These are phyloP conservation scores for Agrypnia vestita DNA, from an alignment of 1,140 invertebrate genomes.

Conservation along the genomic window DNA sequence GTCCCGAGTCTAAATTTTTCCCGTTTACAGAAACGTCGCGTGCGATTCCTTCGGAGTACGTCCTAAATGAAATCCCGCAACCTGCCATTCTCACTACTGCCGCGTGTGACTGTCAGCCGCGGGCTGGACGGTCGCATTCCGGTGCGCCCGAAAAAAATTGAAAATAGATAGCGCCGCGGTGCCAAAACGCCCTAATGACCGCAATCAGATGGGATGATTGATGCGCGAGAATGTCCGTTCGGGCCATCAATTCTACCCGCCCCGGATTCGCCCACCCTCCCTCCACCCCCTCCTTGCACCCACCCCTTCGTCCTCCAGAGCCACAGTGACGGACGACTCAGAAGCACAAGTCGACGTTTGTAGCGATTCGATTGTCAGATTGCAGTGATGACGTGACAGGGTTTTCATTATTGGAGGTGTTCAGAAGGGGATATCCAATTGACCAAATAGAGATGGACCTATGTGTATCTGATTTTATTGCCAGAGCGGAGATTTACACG, in stretches of 20 bases:
- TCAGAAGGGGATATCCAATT: neutral
- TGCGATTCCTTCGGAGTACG: too few species aligned
- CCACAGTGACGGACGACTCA: neutral
- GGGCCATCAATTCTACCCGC: constrained; percentile 24
- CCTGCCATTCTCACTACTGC: too few species aligned
- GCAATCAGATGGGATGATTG: constrained; percentile 36
- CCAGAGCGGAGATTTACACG: too few species aligned
- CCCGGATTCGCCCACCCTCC: neutral
- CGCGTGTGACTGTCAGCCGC: too few species aligned
- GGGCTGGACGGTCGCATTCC: neutral
- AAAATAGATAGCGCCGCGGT: neutral
- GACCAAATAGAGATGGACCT: too few species aligned
- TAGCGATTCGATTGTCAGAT: constrained; percentile 15
- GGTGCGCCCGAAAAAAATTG: neutral
- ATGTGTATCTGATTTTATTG: too few species aligned
- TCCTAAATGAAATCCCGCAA: too few species aligned
- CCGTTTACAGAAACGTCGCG: too few species aligned
- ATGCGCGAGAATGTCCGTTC: constrained; percentile 23
- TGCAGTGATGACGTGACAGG: neutral
- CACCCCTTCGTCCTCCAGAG: too few species aligned
- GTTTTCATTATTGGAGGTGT: neutral
- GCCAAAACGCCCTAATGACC: constrained; percentile 27
- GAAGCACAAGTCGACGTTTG: neutral
- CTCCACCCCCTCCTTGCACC: neutral
- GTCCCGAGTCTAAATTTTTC: too few species aligned